Evolutionary conservation across 2,888 invertebrate genomes (phyloP).

Genomic region (Apamea anceps): DNA sequence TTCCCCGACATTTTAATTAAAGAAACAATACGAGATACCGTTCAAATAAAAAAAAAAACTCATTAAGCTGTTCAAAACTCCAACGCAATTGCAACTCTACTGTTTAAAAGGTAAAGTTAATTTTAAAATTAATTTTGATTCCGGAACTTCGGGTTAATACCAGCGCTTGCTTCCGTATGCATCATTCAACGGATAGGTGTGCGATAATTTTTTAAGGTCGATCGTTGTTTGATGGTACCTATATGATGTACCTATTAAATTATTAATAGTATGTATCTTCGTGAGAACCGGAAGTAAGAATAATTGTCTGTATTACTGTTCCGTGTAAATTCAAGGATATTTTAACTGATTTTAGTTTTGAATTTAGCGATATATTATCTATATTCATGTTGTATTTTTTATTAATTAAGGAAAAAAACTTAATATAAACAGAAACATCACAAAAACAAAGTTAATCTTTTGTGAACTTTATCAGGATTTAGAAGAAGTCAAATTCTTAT

Average conservation of each 20-base stretch:
- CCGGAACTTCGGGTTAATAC: slow-evolving; percentile 24
- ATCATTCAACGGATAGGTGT: slow-evolving; percentile 41
- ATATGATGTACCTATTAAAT: slow-evolving; percentile 26
- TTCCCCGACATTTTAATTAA: slow-evolving; percentile 45
- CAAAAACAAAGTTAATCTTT: too few species aligned
- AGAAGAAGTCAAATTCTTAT: too few species aligned
- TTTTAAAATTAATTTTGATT: slow-evolving; percentile 22
- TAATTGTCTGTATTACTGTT: slow-evolving; percentile 14
- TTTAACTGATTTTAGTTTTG: background rate
- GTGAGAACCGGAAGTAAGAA: slow-evolving; percentile 46
- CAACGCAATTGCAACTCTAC: slow-evolving; percentile 27
- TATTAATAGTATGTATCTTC: slow-evolving; percentile 10
- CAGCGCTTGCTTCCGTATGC: slow-evolving; percentile 45
- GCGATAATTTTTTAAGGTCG: slow-evolving; percentile 45
- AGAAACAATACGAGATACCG: slow-evolving; percentile 37
- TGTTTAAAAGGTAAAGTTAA: background rate
- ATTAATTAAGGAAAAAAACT: background rate
- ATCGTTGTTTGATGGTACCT: slow-evolving; percentile 6
- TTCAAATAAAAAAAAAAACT: slow-evolving; percentile 40
- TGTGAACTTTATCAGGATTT: too few species aligned
- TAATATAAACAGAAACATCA: too few species aligned
- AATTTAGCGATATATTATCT: background rate
- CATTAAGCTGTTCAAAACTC: slow-evolving; percentile 17
- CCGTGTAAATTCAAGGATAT: slow-evolving; percentile 24
- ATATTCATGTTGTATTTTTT: background rate